These are phyloP conservation scores for Barbus barbus DNA, from an alignment of 2,113 vertebrate species.

Conservation along the genomic window DNA sequence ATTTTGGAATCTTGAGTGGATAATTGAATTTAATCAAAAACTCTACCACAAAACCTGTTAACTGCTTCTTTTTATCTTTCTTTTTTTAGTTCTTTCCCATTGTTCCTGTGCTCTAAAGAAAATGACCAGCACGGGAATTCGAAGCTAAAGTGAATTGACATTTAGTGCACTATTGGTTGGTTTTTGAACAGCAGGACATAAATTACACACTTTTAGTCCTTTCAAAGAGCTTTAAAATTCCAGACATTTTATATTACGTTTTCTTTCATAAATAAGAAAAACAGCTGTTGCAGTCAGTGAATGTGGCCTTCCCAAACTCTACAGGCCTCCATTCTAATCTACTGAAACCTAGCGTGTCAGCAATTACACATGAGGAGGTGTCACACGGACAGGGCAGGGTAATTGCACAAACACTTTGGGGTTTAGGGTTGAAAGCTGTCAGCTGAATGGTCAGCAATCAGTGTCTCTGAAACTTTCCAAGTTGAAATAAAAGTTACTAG, in stretches of 20 bases:
- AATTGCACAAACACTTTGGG: conserved; percentile 32
- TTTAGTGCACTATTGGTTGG: conserved; percentile 63
- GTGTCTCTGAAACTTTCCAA: neutral
- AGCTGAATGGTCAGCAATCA: conserved; percentile 9
- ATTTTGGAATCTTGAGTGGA: conserved; percentile 59
- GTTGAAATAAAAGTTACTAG: neutral
- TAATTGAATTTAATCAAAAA: conserved; percentile 67
- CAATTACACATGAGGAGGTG: neutral
- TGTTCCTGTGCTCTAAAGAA: conserved; percentile 53
- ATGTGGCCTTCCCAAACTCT: neutral
- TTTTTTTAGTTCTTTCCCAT: conserved; percentile 52
- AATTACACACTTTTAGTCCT: conserved; percentile 49
- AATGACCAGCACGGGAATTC: conserved; percentile 58
- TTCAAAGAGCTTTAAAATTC: conserved; percentile 6
- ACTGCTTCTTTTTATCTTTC: neutral
- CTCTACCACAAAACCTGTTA: conserved; percentile 30
- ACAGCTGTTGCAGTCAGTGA: neutral
- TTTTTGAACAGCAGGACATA: conserved; percentile 57
- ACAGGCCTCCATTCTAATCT: neutral
- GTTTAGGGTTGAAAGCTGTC: neutral
- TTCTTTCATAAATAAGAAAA: conserved; percentile 9
- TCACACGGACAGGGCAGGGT: neutral
- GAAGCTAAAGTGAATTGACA: conserved; percentile 68
- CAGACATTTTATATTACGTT: neutral
- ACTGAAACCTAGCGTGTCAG: neutral